Percentiles rank a stretch among this genome's conserved stretches.
phyloP scores from a whole-genome alignment of 2,888 invertebrate genomes.

The Nezara viridula region DNA sequence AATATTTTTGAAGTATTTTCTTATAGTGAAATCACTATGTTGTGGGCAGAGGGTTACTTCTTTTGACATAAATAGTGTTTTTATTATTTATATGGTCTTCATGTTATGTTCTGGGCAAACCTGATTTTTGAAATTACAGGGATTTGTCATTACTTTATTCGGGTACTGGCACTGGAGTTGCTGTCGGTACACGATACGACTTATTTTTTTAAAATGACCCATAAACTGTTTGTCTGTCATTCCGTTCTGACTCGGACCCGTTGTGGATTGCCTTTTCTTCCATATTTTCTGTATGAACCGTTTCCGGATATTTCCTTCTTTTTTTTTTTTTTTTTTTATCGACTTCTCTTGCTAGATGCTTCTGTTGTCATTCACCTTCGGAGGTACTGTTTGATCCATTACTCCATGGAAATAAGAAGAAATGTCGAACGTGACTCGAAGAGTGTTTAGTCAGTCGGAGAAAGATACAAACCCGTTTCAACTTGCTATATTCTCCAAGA shows the following conservation, averaged over 20 bases:
- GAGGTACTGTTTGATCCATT: conserved; percentile 7
- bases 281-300: not conserved
- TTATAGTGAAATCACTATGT: too few species aligned
- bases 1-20: too few species aligned
- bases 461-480: not conserved
- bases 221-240: not conserved
- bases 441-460: conserved; percentile 27
- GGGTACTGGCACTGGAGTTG: not conserved
- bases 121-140: too few species aligned
- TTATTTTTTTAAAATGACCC: not conserved
- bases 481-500: not conserved
- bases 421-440: not conserved
- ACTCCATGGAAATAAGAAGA: conserved; percentile 11
- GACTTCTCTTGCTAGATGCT: not conserved
- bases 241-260: not conserved
- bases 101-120: too few species aligned
- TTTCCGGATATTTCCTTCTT: not conserved
- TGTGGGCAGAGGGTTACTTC: too few species aligned
- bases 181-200: not conserved
- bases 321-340: not conserved
- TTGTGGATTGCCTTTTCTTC: not conserved
- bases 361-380: not conserved
- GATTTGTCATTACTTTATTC: not conserved
- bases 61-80: too few species aligned
- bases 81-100: too few species aligned